Evolutionary conservation across 2,113 vertebrate genomes (phyloP), one percentile per base, ranked within the genome.

Genomic region (Tor tambroides): DNA sequence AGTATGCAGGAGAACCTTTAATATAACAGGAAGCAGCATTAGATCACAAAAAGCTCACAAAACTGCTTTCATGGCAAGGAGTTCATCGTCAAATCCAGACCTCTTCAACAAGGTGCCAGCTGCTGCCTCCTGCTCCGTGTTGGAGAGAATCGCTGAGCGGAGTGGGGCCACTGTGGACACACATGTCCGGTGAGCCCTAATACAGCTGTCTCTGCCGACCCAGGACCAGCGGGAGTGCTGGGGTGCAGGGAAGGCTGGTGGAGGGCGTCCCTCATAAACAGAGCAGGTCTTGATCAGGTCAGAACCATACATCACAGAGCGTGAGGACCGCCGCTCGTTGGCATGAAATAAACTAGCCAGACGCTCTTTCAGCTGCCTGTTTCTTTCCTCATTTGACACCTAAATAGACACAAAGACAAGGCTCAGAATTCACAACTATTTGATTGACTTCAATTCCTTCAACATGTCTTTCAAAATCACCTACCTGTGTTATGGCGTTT

Each of bases 301-400:
- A 15, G 92, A 89, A 46, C 98, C 98, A 0, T 98, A 99, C 72
- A 99, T 0, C 0, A 99, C 98, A 0, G 94, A 91, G 30, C 95
- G 95, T 0, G 92, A 91, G 80, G 98, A 98, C 56, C 96, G 98
- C 0, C 96, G 94, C 80, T 98, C 97, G 0, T 99, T 99, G 65
- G 95, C 94, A 0, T 76, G 67, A 59, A 97, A 96, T 41, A 99
- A 93, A 11, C 96, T 93, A 80, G 95, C 93, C 87, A 99, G 93
- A 0, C 97, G 96, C 84, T 98, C 97, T 89, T 96, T 98, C 71
- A 96, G 49, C 77, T 97, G 95, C 6, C 95, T 94, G 65, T 86
- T 94, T 92, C 96, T 97, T 87, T 99, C 97, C 91, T 98, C 98
- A 0, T 92, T 94, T 0, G 96, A 95, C 89, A 96, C 96, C 97